These are phyloP conservation scores for Eupeodes latifasciatus DNA, from an alignment of 2,888 invertebrate species.

Conservation along the genomic window DNA sequence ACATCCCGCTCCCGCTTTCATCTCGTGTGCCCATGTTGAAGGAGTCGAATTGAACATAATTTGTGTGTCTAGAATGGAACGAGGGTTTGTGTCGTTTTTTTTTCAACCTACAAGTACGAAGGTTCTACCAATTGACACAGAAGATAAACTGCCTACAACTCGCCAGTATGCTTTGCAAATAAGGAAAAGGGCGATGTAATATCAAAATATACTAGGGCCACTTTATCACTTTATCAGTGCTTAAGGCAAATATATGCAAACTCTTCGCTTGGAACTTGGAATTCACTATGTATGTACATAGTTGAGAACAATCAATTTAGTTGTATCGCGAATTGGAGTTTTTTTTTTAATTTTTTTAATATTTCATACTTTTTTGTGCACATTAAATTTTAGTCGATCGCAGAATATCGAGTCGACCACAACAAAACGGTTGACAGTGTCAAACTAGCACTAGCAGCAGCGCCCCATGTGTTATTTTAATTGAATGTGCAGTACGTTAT, in stretches of 20 bases:
- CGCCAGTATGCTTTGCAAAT: neutral
- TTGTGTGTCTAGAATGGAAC: slow-evolving; percentile 7
- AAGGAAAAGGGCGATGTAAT: slow-evolving; percentile 9
- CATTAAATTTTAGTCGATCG: slow-evolving; percentile 64
- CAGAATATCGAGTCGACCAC: slow-evolving; percentile 64
- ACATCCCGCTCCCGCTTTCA: slow-evolving; percentile 22
- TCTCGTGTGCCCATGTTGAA: neutral
- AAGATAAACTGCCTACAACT: slow-evolving; percentile 15
- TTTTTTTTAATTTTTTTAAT: slow-evolving; percentile 36
- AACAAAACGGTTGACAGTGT: slow-evolving; percentile 41
- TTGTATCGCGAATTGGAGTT: slow-evolving; percentile 67
- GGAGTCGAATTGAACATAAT: slow-evolving; percentile 13
- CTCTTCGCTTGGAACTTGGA: slow-evolving; percentile 21
- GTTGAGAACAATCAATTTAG: slow-evolving; percentile 73
- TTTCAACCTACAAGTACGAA: slow-evolving; percentile 31
- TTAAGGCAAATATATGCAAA: slow-evolving; percentile 43
- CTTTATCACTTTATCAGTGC: slow-evolving; percentile 70
- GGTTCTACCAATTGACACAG: slow-evolving; percentile 64
- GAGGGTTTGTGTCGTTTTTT: slow-evolving; percentile 45
- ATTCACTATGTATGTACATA: slow-evolving; percentile 6
- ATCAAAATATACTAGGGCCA: slow-evolving; percentile 33
- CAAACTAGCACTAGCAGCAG: slow-evolving; percentile 10
- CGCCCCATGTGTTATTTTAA: slow-evolving; percentile 19
- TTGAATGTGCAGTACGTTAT: slow-evolving; percentile 42
- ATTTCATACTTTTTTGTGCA: slow-evolving; percentile 52